phyloP scores from a whole-genome alignment of 1,140 invertebrate genomes.

The Leptinotarsa texana region DNA sequence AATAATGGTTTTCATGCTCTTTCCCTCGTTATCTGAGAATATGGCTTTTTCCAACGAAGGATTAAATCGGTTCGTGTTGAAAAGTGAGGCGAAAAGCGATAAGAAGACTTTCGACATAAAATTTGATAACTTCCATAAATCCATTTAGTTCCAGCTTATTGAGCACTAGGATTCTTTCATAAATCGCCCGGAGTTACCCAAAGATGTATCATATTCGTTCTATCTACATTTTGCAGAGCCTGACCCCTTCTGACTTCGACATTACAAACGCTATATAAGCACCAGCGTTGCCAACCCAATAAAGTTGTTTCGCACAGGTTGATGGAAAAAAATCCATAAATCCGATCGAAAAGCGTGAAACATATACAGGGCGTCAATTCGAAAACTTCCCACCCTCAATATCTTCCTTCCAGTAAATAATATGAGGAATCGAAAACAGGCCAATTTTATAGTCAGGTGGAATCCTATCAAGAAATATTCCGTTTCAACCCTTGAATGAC shows the following conservation, averaged over 20 bases:
- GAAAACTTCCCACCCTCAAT: too few relatives aligned
- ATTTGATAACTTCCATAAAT: slow-evolving; percentile 42
- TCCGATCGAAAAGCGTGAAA: too few relatives aligned
- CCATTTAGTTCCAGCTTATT: slow-evolving; percentile 42
- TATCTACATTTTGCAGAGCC: slow-evolving; percentile 28
- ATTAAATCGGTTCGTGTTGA: slow-evolving; percentile 7
- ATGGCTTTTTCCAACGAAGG: neutral
- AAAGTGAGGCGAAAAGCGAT: slow-evolving; percentile 37
- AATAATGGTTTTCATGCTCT: neutral
- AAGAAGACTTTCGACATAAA: slow-evolving; percentile 38
- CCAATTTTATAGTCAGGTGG: too few relatives aligned
- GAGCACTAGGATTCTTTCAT: slow-evolving; percentile 25
- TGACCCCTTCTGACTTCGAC: slow-evolving; percentile 13
- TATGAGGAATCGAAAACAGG: too few relatives aligned
- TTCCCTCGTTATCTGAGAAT: neutral
- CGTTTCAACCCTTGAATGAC: too few relatives aligned
- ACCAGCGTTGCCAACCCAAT: neutral
- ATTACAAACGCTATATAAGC: slow-evolving; percentile 8
- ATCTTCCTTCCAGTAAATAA: too few relatives aligned
- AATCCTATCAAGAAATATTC: too few relatives aligned
- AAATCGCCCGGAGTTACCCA: slow-evolving; percentile 17
- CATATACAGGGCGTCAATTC: too few relatives aligned
- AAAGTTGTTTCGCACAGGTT: too few relatives aligned
- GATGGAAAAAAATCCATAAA: too few relatives aligned
- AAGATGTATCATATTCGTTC: slow-evolving; percentile 28